Evolutionary conservation across 2,888 invertebrate species (phyloP), one percentile per base, ranked within the genome.

Genomic region (Amitus sp.): DNA sequence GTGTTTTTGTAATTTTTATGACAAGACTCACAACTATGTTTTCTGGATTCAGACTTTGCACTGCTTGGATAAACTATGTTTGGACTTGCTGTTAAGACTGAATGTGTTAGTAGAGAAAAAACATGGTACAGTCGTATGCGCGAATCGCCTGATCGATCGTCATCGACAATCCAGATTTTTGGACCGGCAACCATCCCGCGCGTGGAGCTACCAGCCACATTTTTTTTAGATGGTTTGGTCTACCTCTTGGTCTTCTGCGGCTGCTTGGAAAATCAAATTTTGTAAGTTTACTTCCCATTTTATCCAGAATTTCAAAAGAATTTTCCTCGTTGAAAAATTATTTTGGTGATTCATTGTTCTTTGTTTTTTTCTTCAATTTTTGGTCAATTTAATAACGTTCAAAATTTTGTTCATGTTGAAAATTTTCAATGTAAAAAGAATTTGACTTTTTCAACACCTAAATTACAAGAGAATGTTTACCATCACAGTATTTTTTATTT

Each of bases 1-100:
- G n/a, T n/a, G n/a, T n/a, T n/a, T n/a, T n/a, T n/a, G n/a, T n/a
- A n/a, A n/a, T n/a, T n/a, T n/a, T n/a, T n/a, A n/a, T n/a, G n/a
- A n/a, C n/a, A n/a, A n/a, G n/a, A n/a, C 84, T 80, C 76, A 88
- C 90, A 67, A 91, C 87, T 67, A 94, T 88, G 76, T 90, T 90
- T 71, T 93, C 90, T 0, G 92, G 91, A 80, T 93, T 88, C 47
- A 90, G 85, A 68, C 90, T 90, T 76, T 93, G 92, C 2, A 94
- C 90, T 28, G 93, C 93, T 65, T 89, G 87, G 47, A 91, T 83
- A 81, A 94, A 94, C 77, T 86, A 86, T 69, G 87, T 86, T 80
- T 94, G 93, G 15, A 90, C 84, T 72, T 89, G 86, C 73, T 90
- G 89, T 79, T 94, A 95, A 56, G 87, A 86, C 45, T 86, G 82